Evolutionary conservation across 2,797 vertebrate species (phyloP), one percentile per base, ranked within the genome.

Genomic region (Triplophysa bombifrons): DNA sequence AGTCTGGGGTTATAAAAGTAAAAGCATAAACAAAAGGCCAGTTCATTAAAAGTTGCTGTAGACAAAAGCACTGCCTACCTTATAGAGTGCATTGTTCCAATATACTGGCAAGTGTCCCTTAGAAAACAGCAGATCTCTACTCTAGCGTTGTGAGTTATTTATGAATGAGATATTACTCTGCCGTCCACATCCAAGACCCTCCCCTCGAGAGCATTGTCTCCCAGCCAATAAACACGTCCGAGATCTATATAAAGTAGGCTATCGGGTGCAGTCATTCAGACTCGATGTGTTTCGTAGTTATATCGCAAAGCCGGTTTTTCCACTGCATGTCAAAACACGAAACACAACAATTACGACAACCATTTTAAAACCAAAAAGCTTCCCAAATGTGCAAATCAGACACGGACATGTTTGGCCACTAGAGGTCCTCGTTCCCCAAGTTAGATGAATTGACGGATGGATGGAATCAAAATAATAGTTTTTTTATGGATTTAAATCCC

Each of bases 81-180:
- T 56, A 73, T n/a, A 7, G 78, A 73, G 63, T 73, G 78, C 78
- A 80, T 80, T 56, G 67, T 73, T 65, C 34, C 50, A 73, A 30
- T 34, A 41, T 30, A 25, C n/a, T 64, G 38, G 1, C 34, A 41
- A 38, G 34, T n/a, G 30, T 65, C 77, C 34, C 70, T 66, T 17
- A 27, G 58, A 30, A 64, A 44, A 56, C 77, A 73, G 69, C 44
- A 73, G 61, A 58, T 51, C 38, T 80, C 22, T 46, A 46, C 13
- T 38, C 34, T 20, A 73, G 60, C 14, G 34, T 66, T 41, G 22
- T 20, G 41, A 19, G 60, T 46, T 27, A 58, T 80, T 80, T 73
- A 72, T 80, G 78, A 80, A 80, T 73, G 78, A 66, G 70, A 48
- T 48, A 66, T 58, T 48, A 73, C 78, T 56, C 27, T 48, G 41